Evolutionary conservation across 2,888 invertebrate genomes (phyloP).

Genomic region (Marronus borbonicus): DNA sequence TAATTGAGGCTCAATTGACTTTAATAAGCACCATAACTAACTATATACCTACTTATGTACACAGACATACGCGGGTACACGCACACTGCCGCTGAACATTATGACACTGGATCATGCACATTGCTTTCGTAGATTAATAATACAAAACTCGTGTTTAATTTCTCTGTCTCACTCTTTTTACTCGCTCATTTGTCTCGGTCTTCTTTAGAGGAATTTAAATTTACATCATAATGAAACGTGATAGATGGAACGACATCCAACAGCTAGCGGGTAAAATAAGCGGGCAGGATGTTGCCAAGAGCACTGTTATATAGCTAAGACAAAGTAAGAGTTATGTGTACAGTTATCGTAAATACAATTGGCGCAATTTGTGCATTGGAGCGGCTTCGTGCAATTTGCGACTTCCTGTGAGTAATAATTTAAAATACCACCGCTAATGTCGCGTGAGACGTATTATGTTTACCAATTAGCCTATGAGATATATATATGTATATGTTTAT

Average conservation of each 20-base stretch:
- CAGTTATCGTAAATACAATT: slow-evolving; percentile 24
- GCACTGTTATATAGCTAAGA: neutral
- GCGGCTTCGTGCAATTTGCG: slow-evolving; percentile 11
- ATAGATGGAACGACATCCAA: slow-evolving; percentile 27
- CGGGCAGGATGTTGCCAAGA: slow-evolving; percentile 17
- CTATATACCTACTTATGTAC: neutral
- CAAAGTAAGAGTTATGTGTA: slow-evolving; percentile 26
- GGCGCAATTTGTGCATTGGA: slow-evolving; percentile 4
- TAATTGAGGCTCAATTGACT: neutral
- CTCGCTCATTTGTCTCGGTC: neutral
- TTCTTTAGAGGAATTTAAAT: slow-evolving; percentile 20
- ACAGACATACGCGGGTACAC: neutral
- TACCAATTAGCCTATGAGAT: too few species aligned
- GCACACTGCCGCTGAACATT: neutral
- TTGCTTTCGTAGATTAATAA: slow-evolving; percentile 13
- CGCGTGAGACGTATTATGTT: neutral
- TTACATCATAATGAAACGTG: slow-evolving; percentile 29
- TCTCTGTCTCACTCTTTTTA: neutral
- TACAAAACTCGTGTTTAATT: neutral
- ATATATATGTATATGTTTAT: too few species aligned
- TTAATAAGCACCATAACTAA: neutral
- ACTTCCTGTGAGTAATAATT: slow-evolving; percentile 6
- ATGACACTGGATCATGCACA: neutral
- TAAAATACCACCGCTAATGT: neutral
- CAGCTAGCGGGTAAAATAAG: slow-evolving; percentile 15